A percentile compares a stretch with the other conserved stretches of the same genome.
phyloP scores from a whole-genome alignment of 2,113 vertebrate genomes.

The Mormyrus lacerda region DNA sequence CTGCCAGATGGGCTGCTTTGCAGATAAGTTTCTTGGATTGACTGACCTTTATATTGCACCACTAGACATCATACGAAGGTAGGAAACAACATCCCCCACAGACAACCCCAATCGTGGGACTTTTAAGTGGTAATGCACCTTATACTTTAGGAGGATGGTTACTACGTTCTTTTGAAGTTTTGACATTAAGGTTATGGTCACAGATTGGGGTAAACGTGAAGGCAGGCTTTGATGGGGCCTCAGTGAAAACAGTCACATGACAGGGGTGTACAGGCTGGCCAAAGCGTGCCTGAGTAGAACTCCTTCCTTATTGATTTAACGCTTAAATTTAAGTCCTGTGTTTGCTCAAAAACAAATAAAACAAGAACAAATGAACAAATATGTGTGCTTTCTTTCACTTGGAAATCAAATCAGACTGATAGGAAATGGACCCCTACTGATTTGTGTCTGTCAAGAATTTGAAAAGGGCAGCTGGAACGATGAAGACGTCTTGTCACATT shows the following conservation, averaged over 20 bases:
- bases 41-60: not conserved
- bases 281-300: not conserved
- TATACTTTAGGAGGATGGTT: not conserved
- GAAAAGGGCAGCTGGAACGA: not conserved
- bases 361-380: not conserved
- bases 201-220: not conserved
- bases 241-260: not conserved
- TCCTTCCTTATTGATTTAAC: not conserved
- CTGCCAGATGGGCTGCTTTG: not conserved
- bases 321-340: not conserved
- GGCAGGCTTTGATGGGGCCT: not conserved
- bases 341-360: not conserved
- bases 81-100: not conserved
- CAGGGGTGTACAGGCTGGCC: not conserved
- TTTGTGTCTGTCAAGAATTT: not conserved
- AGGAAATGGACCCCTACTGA: not conserved
- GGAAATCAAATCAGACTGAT: not conserved
- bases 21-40: not conserved
- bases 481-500: not conserved
- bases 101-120: not conserved
- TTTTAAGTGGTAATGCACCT: not conserved
- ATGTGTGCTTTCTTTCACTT: not conserved
- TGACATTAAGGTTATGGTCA: constrained; percentile 15
- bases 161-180: not conserved
- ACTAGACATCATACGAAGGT: not conserved